These are phyloP conservation scores for Fistularia commersonii DNA, from an alignment of 2,797 vertebrate genomes.

Conservation along the genomic window DNA sequence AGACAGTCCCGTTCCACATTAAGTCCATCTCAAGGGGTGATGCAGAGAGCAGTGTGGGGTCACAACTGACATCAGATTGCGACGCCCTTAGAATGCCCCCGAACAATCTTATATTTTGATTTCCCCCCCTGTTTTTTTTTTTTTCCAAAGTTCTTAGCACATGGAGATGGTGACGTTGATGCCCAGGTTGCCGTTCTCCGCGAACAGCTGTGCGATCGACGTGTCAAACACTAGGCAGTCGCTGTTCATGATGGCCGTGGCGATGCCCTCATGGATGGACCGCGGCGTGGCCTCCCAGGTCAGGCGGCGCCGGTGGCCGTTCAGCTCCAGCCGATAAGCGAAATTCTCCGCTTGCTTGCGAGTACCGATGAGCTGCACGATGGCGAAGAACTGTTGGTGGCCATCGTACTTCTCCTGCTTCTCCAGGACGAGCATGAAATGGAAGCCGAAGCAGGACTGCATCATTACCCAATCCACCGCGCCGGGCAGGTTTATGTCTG, in stretches of 20 bases:
- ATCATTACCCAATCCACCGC: constrained; percentile 99
- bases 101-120: constrained; percentile 26
- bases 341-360: constrained; percentile 94
- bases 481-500: constrained; percentile 96
- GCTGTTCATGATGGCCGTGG: constrained; percentile 93
- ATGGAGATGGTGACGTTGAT: constrained; percentile 96
- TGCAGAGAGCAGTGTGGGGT: constrained; percentile 39
- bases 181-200: constrained; percentile 92
- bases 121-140: constrained; percentile 13
- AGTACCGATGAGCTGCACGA: constrained; percentile 92
- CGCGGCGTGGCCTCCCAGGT: constrained; percentile 95
- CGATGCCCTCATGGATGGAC: constrained; percentile 92
- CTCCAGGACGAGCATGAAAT: constrained; percentile 95
- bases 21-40: constrained; percentile 52
- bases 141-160: constrained; percentile 75
- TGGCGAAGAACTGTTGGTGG: constrained; percentile 94
- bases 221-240: constrained; percentile 95
- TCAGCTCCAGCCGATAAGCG: constrained; percentile 90
- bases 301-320: constrained; percentile 88
- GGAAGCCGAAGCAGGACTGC: constrained; percentile 98
- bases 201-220: constrained; percentile 93
- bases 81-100: constrained; percentile 45
- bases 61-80: constrained; percentile 19
- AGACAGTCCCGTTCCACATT: constrained; percentile 57
- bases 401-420: constrained; percentile 94